Base-by-base conservation (phyloP, 2,797 vertebrate species). In the Leuciscus waleckii region DNA sequence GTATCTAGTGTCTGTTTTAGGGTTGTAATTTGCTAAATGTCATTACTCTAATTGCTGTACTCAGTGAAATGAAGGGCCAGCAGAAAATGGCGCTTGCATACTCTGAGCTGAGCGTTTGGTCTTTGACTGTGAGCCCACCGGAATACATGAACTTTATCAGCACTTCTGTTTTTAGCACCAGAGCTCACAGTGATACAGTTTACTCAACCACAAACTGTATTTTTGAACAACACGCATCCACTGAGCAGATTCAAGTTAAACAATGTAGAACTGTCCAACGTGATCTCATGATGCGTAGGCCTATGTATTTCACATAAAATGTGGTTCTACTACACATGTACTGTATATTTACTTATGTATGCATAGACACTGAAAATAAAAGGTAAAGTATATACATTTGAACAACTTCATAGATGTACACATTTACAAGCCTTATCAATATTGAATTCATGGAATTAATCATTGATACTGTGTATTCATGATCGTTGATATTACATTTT, bases 21-120 rank as follows among this genome's bases (percentile, higher is more conserved):
- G 46, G 69, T 73, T 54, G 81, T 76, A 69, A 84, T 78, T 68
- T 85, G 74, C 79, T 32, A 67, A 79, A 85, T 81, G 85, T 82
- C 69, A 86, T 87, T 88, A 86, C 69, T 63, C 68, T 88, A 90
- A 90, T 87, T 80, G 81, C 43, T 79, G 63, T 81, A 75, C 84
- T 90, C 79, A 86, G 86, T 26, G 63, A 86, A 88, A 84, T 87
- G 79, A 88, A 90, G 46, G 67, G 75, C 81, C 69, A 37, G 68
- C 41, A 73, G 67, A 74, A 84, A 67, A 76, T 29, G 8, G 68
- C 79, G 73, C 78, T 74, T 4, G 19, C 58, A 32, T 73, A 41
- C 78, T 86, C n/a, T 26, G 46, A 54, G 82, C 82, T 75, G 35
- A 46, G 63, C 79, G 21, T 58, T 17, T 67, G 63, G 69, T 43